Base-by-base conservation (phyloP, 2,113 vertebrate genomes). In the Vireo altiloquus region DNA sequence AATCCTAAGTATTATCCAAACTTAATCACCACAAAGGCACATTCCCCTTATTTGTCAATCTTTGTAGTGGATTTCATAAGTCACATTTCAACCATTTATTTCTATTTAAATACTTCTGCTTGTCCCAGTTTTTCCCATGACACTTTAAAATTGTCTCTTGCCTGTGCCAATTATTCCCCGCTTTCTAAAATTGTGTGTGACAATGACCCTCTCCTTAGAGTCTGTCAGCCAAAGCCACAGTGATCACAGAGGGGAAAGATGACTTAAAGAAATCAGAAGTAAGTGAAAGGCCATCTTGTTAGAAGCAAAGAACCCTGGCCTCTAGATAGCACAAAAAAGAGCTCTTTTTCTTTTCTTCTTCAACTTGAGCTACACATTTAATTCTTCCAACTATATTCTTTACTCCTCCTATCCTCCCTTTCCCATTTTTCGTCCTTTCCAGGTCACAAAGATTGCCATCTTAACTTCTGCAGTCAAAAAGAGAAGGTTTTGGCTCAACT, bases 1-100 rank as follows among this genome's bases (percentile, higher is more conserved):
- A 70, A 74, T 77, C 50, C 40, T 65, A 80, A 92, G 59, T 21
- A 60, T 19, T 40, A 56, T 31, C 39, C 39, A 80, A 84, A 77
- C 52, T 65, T 77, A 91, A 65, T 61, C 66, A 77, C 74, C 79
- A 90, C 46, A 90, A 80, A 86, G 39, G 35, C 59, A 83, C 4
- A 85, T 86, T 93, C 60, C 59, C 84, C 39, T 59, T 82, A 85
- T 87, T 82, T 88, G 84, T 91, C 87, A 80, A 42, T 85, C 65
- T 84, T 54, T 50, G 52, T 85, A 90, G 85, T 77, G 35, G 70
- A 94, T 96, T 94, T 95, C 7, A 0, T 76, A 92, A 96, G 68
- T 30, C 39, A 53, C 75, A 87, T 96, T 92, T 95, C 92, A 91
- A 89, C 65, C 78, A 91, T 84, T 95, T 92, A 76, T 82, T 95